phyloP scores from a whole-genome alignment of 2,888 invertebrate genomes.

The Alsophila aescularia region DNA sequence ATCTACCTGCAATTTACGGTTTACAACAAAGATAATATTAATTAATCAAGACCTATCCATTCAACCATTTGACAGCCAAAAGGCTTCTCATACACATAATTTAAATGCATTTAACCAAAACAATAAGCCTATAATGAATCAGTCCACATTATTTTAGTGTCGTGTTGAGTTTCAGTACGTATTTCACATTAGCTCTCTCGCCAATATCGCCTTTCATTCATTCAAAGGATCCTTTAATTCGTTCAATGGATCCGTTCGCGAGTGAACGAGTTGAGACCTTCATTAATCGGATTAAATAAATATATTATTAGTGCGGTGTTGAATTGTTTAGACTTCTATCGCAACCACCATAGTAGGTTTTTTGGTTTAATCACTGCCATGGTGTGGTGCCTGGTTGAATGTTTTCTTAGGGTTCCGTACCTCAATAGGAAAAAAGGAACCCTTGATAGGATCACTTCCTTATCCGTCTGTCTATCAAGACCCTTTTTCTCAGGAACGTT shows the following conservation, averaged over 20 bases:
- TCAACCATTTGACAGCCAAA: slow-evolving; percentile 21
- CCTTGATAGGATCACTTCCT: no score
- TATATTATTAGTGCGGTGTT: slow-evolving; percentile 80
- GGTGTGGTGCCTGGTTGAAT: no score
- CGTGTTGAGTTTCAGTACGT: slow-evolving; percentile 53
- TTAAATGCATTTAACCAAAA: slow-evolving; percentile 37
- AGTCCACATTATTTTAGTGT: slow-evolving; percentile 42
- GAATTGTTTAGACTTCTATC: slow-evolving; percentile 66
- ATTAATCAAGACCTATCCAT: slow-evolving; percentile 23
- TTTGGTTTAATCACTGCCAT: no score
- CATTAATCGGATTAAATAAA: slow-evolving; percentile 49
- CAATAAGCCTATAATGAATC: slow-evolving; percentile 51
- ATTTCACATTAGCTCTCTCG: slow-evolving; percentile 62
- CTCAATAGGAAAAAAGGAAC: no score
- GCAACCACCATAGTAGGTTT: no score
- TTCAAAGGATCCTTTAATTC: slow-evolving; percentile 31
- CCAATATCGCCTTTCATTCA: slow-evolving; percentile 39
- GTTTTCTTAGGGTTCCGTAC: no score
- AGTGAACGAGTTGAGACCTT: slow-evolving; percentile 28
- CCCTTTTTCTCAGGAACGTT: no score
- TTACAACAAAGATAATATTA: slow-evolving; percentile 10
- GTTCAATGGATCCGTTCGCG: slow-evolving; percentile 30
- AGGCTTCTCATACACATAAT: slow-evolving; percentile 11
- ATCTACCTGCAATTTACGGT: background rate
- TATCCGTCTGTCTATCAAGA: no score